Conservation (phyloP, 2,797 vertebrate species). For the Gouania willdenowi region DNA sequence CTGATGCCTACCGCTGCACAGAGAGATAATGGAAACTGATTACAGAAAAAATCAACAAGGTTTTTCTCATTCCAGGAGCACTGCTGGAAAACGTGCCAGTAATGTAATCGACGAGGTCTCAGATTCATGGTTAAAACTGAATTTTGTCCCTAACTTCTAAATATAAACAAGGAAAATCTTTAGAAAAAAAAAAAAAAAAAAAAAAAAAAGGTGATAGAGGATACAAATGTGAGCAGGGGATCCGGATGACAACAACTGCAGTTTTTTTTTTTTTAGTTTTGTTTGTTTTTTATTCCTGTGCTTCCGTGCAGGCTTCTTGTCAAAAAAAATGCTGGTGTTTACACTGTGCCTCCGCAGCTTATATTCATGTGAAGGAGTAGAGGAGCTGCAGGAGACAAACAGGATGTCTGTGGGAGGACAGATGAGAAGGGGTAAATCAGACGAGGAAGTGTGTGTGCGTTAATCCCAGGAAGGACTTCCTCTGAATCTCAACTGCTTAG, state of each 20-base stretch:
- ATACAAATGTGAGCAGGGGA: conserved; percentile 7
- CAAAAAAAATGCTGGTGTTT: conserved; percentile 48
- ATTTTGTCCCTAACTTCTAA: conserved; percentile 34
- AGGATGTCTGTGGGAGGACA: conserved; percentile 75
- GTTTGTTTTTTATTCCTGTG: no score
- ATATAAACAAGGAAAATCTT: conserved; percentile 21
- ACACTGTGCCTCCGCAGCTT: conserved; percentile 44
- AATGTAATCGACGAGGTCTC: conserved; percentile 48
- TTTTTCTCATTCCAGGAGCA: conserved; percentile 59
- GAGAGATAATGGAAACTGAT: conserved; percentile 67
- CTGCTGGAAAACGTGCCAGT: conserved; percentile 27
- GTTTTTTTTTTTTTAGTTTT: conserved; percentile 23
- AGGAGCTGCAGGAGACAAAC: conserved; percentile 62
- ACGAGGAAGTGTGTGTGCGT: conserved; percentile 41
- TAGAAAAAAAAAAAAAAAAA: not conserved
- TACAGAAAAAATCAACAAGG: conserved; percentile 65
- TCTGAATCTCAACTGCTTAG: conserved; percentile 62
- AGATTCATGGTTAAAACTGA: conserved; percentile 29
- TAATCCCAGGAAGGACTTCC: conserved; percentile 75
- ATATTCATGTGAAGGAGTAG: conserved; percentile 51
- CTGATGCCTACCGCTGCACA: conserved; percentile 44
- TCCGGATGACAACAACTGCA: conserved; percentile 9
- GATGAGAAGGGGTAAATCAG: conserved; percentile 61
- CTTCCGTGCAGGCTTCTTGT: conserved; percentile 27
- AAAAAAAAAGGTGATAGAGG: conserved; percentile 13